phyloP scores from a whole-genome alignment of 53 echinoderm and acorn worm genomes.

The Echinarachnius parma region DNA sequence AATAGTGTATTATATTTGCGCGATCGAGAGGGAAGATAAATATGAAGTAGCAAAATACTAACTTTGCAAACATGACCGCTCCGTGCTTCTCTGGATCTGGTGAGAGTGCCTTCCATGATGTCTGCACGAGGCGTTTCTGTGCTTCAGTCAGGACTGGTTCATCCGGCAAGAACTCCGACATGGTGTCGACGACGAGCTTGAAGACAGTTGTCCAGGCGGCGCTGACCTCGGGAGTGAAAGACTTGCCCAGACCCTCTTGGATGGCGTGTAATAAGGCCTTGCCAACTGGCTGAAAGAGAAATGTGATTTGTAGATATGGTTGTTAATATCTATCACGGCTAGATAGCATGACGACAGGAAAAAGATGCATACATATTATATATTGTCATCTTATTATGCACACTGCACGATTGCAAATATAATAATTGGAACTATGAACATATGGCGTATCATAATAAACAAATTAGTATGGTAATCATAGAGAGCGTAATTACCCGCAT shows the following conservation, averaged over 20 bases:
- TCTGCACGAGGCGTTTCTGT: slow-evolving; percentile 14
- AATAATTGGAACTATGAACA: no score
- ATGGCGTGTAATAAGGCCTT: slow-evolving; percentile 31
- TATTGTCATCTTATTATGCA: not conserved
- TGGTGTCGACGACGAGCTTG: slow-evolving; percentile 35
- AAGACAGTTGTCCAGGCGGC: slow-evolving; percentile 36
- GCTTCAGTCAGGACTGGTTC: slow-evolving; percentile 1
- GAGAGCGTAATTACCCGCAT: no score
- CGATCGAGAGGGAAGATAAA: no score
- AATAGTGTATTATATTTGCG: no score
- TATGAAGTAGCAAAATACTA: not conserved
- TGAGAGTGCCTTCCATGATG: slow-evolving; percentile 9
- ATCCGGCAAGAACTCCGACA: slow-evolving; percentile 21
- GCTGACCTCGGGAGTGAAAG: slow-evolving; percentile 2
- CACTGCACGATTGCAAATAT: no score
- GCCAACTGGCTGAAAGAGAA: slow-evolving; percentile 34
- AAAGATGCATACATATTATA: not conserved
- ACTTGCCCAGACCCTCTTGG: slow-evolving; percentile 16
- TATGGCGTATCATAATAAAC: no score
- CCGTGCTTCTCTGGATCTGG: slow-evolving; percentile 35
- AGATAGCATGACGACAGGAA: not conserved
- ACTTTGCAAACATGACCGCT: slow-evolving; percentile 41
- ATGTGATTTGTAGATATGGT: not conserved
- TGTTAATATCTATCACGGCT: not conserved
- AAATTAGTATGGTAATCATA: no score